Evolutionary conservation across 2,113 vertebrate genomes (phyloP).

Genomic region (Rhadina sibilatrix): DNA sequence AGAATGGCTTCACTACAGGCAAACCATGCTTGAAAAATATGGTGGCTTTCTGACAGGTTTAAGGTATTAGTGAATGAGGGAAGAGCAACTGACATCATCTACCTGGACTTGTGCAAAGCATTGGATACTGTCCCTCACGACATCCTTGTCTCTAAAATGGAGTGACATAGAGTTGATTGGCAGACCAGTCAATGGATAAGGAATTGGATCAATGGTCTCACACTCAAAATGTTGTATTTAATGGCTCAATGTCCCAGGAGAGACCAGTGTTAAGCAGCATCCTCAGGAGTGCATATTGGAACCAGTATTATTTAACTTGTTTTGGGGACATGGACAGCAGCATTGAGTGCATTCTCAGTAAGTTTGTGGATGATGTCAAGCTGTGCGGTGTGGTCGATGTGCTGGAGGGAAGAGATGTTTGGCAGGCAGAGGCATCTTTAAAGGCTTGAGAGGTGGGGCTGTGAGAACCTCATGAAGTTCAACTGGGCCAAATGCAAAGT

Average conservation of each 20-base stretch:
- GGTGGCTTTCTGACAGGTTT: neutral
- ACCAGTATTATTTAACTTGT: neutral
- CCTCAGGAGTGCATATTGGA: neutral
- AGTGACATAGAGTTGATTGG: neutral
- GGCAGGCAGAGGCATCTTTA: neutral
- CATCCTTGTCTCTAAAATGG: neutral
- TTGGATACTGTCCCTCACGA: neutral
- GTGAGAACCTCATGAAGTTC: neutral
- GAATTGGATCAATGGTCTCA: neutral
- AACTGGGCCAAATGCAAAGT: neutral
- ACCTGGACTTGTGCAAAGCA: neutral
- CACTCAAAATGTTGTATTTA: neutral
- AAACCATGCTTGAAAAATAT: neutral
- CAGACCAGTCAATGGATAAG: neutral
- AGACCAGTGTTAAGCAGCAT: accelerated
- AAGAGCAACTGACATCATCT: neutral
- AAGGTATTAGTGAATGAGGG: neutral
- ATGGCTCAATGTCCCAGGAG: neutral
- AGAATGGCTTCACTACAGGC: neutral
- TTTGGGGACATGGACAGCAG: neutral
- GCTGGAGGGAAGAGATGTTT: neutral
- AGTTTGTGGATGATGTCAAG: neutral
- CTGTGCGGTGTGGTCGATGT: neutral
- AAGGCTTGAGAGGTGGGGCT: neutral
- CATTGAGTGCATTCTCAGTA: neutral